Base-by-base conservation (phyloP, 2,113 vertebrate species). In the Propithecus coquereli region DNA sequence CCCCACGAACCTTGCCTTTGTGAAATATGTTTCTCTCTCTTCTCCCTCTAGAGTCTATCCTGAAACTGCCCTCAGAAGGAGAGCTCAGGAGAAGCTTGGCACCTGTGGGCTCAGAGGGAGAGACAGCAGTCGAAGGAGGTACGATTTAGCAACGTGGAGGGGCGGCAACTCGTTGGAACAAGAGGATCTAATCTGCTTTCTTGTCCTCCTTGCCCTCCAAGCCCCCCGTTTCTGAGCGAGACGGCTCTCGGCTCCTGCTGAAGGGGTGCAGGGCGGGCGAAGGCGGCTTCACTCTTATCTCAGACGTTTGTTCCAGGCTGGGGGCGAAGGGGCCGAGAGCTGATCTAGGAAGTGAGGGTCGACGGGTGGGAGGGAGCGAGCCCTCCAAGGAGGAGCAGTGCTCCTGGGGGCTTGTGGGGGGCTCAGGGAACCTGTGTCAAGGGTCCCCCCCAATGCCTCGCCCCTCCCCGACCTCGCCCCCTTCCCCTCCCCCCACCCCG, bases 81-180 rank as follows among this genome's bases (percentile, higher is more conserved):
- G 82, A 68, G 17, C 43, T 9, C 27, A 17, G 25, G 65, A 79
- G 54, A 84, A 8, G 8, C 63, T 16, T 40, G 14, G 59, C 23
- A 61, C 59, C 34, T 25, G 50, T 57, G 47, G 8, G 18, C 32
- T 1, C 43, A 14, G 54, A 86, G 66, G 47, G 81, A 25, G 63
- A 86, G 82, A 65, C 17, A 1, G 8, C 37, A 11, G 20, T 10
- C 9, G 91, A 18, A 30, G 83, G 81, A 97, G 97, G 97, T 97
- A 94, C 1, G 91, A 3, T 13, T 45, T n/a, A 66, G 34, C 10
- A 8, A 3, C 17, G 2, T 3, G 40, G 71, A 0, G 2, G 70
- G 11, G 3, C 2, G 3, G 61, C 7, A 3, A 0, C 2, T 6
- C 23, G 22, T 22, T 63, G 6, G 18, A 10, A 14, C 6, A 14